Evolutionary conservation across 1,140 invertebrate species (phyloP), one percentile per base, ranked within the genome.

Genomic region (Ditylenchus dipsaci): DNA sequence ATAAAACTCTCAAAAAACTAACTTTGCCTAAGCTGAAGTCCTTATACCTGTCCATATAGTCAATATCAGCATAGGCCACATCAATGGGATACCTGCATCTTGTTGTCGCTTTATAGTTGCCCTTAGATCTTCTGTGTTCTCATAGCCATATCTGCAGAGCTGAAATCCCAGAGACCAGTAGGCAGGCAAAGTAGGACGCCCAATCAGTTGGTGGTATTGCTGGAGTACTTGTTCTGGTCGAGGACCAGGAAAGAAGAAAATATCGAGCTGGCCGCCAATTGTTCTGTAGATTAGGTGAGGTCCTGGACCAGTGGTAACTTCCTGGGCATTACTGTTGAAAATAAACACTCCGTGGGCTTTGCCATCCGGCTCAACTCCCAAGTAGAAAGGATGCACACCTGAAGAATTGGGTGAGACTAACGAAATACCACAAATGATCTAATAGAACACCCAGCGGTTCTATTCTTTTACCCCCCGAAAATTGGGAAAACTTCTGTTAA

Each of bases 21-120:
- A n/a, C n/a, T n/a, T n/a, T 45, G 73, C 69, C 17, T 73, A 57
- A 9, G 42, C 43, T 93, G 80, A 95, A 95, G 84, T 92, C 91
- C 79, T 90, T 91, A 63, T 86, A 86, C 57, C 88, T 87, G 17
- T 89, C 85, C 91, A 94, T 94, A 80, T 94, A 93, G 84, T 95
- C 92, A 69, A 94, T 88, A 64, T 80, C 78, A 23, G 77, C 65
- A 57, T 71, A 74, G n/a, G 59, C 65, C 30, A 75, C 74, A 64
- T 80, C 78, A 60, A 73, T 64, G 1, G 86, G 67, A 86, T 85
- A 61, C 74, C 75, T 47, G 78, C 78, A 23, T 77, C 71, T 9
- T 72, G 29, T 29, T 77, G 86, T 58, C 84, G 62, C 29, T 84
- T 62, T 13, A 84, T 76, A 8, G 78, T 80, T 59, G 67, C 67